Conservation (phyloP, 2,888 invertebrate species). For the Linyphia triangularis region DNA sequence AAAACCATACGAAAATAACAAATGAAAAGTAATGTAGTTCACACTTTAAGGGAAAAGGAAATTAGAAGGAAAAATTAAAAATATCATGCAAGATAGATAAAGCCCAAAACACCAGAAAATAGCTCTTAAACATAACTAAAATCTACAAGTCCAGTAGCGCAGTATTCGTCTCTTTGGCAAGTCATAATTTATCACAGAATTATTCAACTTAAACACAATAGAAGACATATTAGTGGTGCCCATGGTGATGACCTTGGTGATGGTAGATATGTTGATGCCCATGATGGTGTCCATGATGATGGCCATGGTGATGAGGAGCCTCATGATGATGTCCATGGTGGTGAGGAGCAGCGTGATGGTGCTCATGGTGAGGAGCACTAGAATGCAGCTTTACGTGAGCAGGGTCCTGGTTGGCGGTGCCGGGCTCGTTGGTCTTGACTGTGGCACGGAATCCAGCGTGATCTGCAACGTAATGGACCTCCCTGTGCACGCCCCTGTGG, state of each 20-base stretch:
- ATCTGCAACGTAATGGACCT: neutral
- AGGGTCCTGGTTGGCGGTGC: neutral
- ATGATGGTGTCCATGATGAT: slow-evolving; percentile 38
- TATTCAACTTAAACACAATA: too few relatives aligned
- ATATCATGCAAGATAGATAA: too few relatives aligned
- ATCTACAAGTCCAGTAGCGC: too few relatives aligned
- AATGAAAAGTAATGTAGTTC: too few relatives aligned
- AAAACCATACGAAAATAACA: too few relatives aligned
- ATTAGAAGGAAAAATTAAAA: too few relatives aligned
- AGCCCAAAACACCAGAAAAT: too few relatives aligned
- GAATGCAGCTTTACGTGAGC: neutral
- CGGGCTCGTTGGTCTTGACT: neutral
- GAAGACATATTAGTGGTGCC: too few relatives aligned
- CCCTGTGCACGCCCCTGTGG: neutral
- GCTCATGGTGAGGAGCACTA: neutral
- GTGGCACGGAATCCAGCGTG: neutral
- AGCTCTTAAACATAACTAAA: too few relatives aligned
- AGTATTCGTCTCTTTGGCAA: too few relatives aligned
- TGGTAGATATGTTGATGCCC: neutral
- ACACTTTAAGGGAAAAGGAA: too few relatives aligned
- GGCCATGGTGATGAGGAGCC: slow-evolving; percentile 36
- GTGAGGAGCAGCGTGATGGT: slow-evolving; percentile 19
- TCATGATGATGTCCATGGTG: neutral
- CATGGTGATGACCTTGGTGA: slow-evolving; percentile 6
- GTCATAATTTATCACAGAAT: neutral